Evolutionary conservation across 2,113 vertebrate species (phyloP), one percentile per base, ranked within the genome.

Genomic region (Hippocampus mohnikei): DNA sequence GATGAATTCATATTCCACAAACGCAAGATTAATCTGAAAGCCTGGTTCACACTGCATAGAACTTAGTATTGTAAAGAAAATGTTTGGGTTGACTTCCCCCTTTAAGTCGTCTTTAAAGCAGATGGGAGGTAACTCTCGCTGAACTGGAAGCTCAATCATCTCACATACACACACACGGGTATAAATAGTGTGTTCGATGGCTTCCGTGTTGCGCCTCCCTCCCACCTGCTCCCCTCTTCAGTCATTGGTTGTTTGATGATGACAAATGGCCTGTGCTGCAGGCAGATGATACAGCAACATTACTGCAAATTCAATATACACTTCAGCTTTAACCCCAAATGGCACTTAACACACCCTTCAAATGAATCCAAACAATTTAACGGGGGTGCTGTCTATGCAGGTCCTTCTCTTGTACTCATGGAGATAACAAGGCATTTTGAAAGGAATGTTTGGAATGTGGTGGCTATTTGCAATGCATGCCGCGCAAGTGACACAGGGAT

Each of bases 261-360:
- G 80, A 81, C 78, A 42, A 85, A 80, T 67, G 42, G 76, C 53
- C 29, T 37, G 0, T 53, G 73, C 73, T 74, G 76, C 70, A 67
- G 64, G 77, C 76, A 65, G 70, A 71, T 64, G 69, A 83, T 81
- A 66, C 64, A 70, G 83, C 75, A 71, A 21, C 77, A 74, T 81
- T 53, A 44, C 77, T 64, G 74, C 73, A 78, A 81, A 82, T 80
- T 78, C 74, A 76, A 76, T 76, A 78, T 71, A 44, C 75, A 29
- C 66, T 76, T 75, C 67, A 71, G 73, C 79, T 74, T 74, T 72
- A 77, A 84, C 21, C 73, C 59, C 74, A 67, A 80, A 81, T 85
- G 80, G 74, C 83, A 81, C 81, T 83, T 84, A 81, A 80, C 74
- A 80, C 80, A 76, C 73, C 72, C 81, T 84, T 81, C 70, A 80